These are phyloP conservation scores for Pantherophis vulpinus DNA, from an alignment of 2,797 vertebrate species.

Conservation along the genomic window DNA sequence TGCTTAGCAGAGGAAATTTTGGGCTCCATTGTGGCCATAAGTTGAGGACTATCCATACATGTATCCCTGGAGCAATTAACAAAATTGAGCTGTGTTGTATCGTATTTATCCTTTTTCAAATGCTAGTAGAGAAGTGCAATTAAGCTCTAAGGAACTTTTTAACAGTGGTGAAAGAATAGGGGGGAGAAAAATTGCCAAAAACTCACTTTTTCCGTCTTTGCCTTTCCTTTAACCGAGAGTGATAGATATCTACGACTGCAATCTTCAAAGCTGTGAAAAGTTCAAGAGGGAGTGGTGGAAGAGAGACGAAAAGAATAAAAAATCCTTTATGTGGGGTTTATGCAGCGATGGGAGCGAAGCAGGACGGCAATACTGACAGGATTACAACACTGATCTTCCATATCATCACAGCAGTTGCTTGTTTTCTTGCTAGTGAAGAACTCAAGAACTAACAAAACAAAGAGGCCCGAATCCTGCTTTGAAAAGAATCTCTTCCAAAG, in stretches of 20 bases:
- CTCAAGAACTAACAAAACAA: background rate
- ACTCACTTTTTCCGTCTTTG: conserved; percentile 97
- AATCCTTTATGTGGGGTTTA: background rate
- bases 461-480: background rate
- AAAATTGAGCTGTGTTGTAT: background rate
- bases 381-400: background rate
- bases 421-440: conserved; percentile 7
- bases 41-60: background rate
- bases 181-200: background rate
- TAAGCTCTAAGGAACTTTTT: background rate
- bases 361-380: background rate
- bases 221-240: conserved; percentile 94
- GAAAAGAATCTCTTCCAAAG: background rate
- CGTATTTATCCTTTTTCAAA: background rate
- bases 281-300: conserved; percentile 47
- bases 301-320: background rate
- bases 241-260: conserved; percentile 97
- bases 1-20: background rate
- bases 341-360: no score
- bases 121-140: background rate
- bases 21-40: background rate
- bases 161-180: background rate
- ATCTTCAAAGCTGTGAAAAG: conserved; percentile 89
- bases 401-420: conserved; percentile 5
- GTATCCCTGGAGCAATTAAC: background rate